Conservation (phyloP, 2,888 invertebrate genomes). For the Mesorhabditis spiculigera region DNA sequence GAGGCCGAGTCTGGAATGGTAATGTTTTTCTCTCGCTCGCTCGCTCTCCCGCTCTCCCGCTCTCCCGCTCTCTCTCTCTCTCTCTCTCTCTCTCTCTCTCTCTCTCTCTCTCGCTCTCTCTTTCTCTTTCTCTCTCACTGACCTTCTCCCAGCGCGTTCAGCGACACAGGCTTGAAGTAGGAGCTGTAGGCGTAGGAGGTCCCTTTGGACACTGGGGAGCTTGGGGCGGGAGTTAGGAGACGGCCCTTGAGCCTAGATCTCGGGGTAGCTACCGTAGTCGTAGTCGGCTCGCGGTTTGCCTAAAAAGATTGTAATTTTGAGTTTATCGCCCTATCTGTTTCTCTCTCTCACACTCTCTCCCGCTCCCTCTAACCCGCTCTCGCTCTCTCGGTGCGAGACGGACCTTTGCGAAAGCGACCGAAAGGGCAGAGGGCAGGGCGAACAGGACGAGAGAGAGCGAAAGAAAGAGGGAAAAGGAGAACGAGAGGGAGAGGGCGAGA, state of each 20-base stretch:
- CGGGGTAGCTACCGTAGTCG: neutral
- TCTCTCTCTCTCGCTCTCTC: too few relatives aligned
- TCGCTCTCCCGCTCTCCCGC: constrained; percentile 6
- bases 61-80: constrained; percentile 13
- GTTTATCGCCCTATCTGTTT: too few relatives aligned
- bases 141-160: constrained; percentile 27
- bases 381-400: too few relatives aligned
- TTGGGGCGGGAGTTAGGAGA: neutral
- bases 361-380: too few relatives aligned
- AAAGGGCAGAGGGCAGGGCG: too few relatives aligned
- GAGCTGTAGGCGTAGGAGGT: constrained; percentile 49
- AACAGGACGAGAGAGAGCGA: too few relatives aligned
- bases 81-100: neutral
- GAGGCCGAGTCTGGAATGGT: neutral
- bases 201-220: neutral
- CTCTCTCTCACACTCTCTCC: too few relatives aligned
- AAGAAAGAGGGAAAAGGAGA: too few relatives aligned
- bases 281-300: neutral
- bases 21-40: neutral
- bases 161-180: constrained; percentile 53
- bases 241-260: neutral
- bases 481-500: too few relatives aligned
- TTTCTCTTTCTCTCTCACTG: neutral
- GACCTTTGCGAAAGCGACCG: too few relatives aligned
- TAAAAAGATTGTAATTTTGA: neutral